Percentiles rank a stretch among this genome's conserved stretches.
phyloP scores from a whole-genome alignment of 2,113 vertebrate genomes.

The Plotosus lineatus region DNA sequence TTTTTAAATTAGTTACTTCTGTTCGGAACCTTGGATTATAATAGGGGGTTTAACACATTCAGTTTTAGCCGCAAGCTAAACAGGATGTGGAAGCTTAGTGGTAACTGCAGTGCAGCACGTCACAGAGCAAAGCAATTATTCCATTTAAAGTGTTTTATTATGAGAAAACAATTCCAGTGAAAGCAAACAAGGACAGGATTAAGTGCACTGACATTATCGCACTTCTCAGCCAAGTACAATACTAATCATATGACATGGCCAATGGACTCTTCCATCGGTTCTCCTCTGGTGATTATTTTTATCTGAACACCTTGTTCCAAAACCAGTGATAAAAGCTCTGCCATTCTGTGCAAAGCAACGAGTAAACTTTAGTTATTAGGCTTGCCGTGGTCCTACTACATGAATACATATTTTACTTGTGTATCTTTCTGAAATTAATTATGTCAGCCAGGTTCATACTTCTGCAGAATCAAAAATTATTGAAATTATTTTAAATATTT shows the following conservation, averaged over 20 bases:
- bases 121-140: not conserved
- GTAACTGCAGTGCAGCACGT: not conserved
- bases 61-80: slow-evolving; percentile 7
- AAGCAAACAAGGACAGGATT: slow-evolving; percentile 25
- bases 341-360: not conserved
- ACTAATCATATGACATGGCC: slow-evolving; percentile 6
- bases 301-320: slow-evolving; percentile 34
- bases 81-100: not conserved
- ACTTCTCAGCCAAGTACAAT: slow-evolving; percentile 15
- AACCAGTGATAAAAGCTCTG: not conserved
- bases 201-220: not conserved
- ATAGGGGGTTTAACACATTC: slow-evolving; percentile 19
- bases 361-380: not conserved
- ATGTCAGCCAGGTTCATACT: slow-evolving; percentile 42
- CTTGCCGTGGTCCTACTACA: not conserved
- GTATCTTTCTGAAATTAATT: slow-evolving; percentile 22
- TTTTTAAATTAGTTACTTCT: slow-evolving; percentile 30
- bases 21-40: slow-evolving; percentile 17
- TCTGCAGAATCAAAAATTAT: slow-evolving; percentile 29
- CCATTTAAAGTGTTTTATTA: slow-evolving; percentile 24
- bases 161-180: slow-evolving; percentile 29
- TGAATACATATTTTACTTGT: slow-evolving; percentile 34
- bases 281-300: slow-evolving; percentile 19
- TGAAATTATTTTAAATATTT: slow-evolving; percentile 48
- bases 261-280: slow-evolving; percentile 20